These are phyloP conservation scores for Cariama cristata DNA, from an alignment of 2,113 vertebrate genomes.

Conservation along the genomic window DNA sequence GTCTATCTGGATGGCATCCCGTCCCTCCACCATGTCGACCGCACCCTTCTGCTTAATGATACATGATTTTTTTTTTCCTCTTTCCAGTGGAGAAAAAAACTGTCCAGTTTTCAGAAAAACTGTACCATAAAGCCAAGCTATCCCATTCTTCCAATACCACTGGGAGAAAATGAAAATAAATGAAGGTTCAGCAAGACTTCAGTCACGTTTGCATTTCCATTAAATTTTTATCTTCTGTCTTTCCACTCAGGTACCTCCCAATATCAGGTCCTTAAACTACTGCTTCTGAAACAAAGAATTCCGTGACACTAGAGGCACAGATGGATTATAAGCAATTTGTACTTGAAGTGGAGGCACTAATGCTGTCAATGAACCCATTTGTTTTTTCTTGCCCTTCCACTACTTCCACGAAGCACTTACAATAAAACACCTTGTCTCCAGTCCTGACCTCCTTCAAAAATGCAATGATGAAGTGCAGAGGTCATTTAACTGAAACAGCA, in stretches of 20 bases:
- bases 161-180: neutral
- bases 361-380: neutral
- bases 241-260: neutral
- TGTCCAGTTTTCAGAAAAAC: neutral
- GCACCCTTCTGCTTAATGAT: neutral
- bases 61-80: neutral
- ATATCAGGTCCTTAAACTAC: neutral
- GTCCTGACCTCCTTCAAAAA: neutral
- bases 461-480: neutral
- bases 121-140: neutral
- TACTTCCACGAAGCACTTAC: neutral
- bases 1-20: too few species aligned
- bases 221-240: neutral
- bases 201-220: neutral
- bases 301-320: neutral
- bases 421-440: neutral
- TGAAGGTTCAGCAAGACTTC: neutral
- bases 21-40: too few species aligned
- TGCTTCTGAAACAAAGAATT: conserved; percentile 10
- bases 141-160: neutral
- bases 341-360: conserved; percentile 25
- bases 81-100: neutral
- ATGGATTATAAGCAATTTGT: conserved; percentile 46
- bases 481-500: conserved; percentile 14
- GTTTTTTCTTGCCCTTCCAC: neutral